Evolutionary conservation across 2,888 invertebrate species (phyloP), one percentile per base, ranked within the genome.

Genomic region (Cordylochernes scorpioides): DNA sequence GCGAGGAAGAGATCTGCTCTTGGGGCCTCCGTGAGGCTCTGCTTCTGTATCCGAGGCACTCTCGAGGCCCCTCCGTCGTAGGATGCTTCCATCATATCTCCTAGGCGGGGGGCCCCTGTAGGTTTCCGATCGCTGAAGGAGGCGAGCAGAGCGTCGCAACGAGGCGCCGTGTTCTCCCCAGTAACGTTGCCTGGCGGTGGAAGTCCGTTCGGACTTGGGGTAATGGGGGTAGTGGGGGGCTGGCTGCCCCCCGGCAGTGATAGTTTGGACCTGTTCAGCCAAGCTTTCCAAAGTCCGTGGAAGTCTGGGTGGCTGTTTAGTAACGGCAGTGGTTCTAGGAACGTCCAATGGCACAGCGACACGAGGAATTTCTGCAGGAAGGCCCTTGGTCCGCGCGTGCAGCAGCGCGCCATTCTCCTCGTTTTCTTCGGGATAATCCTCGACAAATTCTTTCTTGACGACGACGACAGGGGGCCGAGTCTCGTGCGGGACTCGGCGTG

Each of bases 41-140:
- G 77, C 75, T 58, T 91, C 88, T 1, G 88, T 86, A 49, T 88
- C 88, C 28, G 86, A 86, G 15, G 84, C 84, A 53, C 50, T 50
- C 30, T 53, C 53, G 4, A 49, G 33, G 17, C 62, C 60, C 44
- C 75, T 61, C 45, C 73, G 70, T 39, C 78, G 64, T 6, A 51
- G 43, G 17, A 47, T 44, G 12, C 47, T 42, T 26, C 46, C 44
- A 16, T 28, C 19, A 24, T 27, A 31, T 9, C 33, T 13, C 8
- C 35, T 21, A 39, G 38, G 43, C 25, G 42, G 36, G 3, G 44
- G 58, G 19, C 45, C 45, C 49, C 77, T 77, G 39, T 77, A 59
- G 48, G 72, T 74, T 55, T 84, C 84, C 24, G 82, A 82, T 14
- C 82, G 82, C 29, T 82, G 80, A 30, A 84, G 63, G 10, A 80